Conservation (phyloP, 2,797 vertebrate species). For the Euthynnus affinis region DNA sequence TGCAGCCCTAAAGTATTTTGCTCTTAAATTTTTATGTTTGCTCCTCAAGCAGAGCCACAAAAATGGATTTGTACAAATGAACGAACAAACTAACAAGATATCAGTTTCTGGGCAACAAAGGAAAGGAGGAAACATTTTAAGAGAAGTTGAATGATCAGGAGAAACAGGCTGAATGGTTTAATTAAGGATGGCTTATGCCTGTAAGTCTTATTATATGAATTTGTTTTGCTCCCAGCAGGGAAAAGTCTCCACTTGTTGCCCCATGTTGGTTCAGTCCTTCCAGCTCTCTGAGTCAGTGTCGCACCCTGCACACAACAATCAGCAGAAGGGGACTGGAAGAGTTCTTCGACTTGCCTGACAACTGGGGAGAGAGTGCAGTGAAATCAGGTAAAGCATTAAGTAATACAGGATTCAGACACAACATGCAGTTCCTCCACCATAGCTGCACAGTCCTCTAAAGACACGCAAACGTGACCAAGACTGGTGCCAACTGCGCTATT, state of each 20-base stretch:
- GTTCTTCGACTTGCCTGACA: constrained; percentile 94
- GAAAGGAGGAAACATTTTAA: not conserved
- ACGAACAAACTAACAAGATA: not conserved
- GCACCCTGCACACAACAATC: constrained; percentile 86
- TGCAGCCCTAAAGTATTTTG: no score
- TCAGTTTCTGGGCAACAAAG: not conserved
- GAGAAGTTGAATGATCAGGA: not conserved
- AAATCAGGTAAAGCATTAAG: constrained; percentile 90
- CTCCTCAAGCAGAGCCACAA: no score
- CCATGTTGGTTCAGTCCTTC: constrained; percentile 18
- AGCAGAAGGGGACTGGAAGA: constrained; percentile 90
- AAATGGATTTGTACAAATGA: no score
- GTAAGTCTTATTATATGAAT: constrained; percentile 15
- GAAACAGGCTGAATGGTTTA: not conserved
- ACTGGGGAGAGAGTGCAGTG: constrained; percentile 92
- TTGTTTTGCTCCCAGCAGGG: constrained; percentile 42
- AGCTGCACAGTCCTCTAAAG: not conserved
- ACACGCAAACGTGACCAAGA: not conserved
- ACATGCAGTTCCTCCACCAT: no score
- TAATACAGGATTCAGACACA: not conserved
- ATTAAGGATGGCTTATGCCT: not conserved
- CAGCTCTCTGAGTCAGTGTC: constrained; percentile 64
- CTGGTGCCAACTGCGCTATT: not conserved
- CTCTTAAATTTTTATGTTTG: no score
- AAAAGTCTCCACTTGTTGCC: not conserved